A percentile compares a stretch with the other conserved stretches of the same genome.
Evolutionary conservation across 2,888 invertebrate species (phyloP).

Genomic region (Macrosiphum euphorbiae): DNA sequence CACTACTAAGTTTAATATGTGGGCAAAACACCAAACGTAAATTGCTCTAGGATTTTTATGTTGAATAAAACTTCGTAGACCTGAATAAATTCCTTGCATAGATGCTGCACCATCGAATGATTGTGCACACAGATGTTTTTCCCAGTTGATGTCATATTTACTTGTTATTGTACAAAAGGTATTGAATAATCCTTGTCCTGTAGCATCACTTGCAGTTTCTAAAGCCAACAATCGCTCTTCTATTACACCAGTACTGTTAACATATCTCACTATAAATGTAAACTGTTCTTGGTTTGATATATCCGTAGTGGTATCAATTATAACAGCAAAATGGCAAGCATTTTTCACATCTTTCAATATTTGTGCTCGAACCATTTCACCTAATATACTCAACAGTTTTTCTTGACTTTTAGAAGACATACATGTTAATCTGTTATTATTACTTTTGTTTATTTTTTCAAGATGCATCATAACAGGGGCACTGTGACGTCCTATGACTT

Average conservation of each 20-base stretch:
- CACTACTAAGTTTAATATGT: no score
- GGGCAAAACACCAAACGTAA: no score
- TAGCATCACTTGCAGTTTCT: not conserved
- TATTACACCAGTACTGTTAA: not conserved
- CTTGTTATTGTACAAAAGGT: not conserved
- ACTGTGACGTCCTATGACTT: not conserved
- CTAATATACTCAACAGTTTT: constrained; percentile 15
- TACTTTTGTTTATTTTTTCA: not conserved
- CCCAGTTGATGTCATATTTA: not conserved
- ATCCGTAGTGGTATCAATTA: not conserved
- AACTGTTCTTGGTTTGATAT: not conserved
- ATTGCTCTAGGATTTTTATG: no score
- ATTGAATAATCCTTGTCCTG: not conserved
- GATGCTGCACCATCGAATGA: constrained; percentile 2
- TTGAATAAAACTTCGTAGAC: constrained; percentile 1
- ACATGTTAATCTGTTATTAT: constrained; percentile 16
- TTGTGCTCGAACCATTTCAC: constrained; percentile 1
- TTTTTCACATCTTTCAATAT: not conserved
- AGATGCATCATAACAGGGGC: not conserved
- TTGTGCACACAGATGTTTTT: not conserved
- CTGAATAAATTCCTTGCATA: not conserved
- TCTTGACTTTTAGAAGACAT: constrained; percentile 22
- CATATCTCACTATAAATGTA: not conserved
- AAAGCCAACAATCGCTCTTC: not conserved
- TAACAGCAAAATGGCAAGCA: not conserved